A percentile compares a stretch with the other conserved stretches of the same genome.
phyloP scores from a whole-genome alignment of 2,113 vertebrate genomes.

The Turnix velox region DNA sequence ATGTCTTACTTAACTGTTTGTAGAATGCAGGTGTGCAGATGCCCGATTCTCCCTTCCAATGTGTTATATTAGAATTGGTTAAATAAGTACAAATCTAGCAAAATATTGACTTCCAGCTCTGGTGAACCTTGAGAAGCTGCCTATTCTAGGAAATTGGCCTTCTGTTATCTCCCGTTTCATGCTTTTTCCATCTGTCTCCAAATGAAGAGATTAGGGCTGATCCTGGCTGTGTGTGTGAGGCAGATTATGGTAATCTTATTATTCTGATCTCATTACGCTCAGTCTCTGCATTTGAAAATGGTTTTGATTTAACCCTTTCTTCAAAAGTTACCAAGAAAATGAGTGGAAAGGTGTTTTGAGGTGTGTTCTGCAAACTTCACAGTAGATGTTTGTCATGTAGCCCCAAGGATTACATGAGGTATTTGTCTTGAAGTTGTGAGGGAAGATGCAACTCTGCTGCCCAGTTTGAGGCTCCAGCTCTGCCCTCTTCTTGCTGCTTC shows the following conservation, averaged over 20 bases:
- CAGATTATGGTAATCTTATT: constrained; percentile 58
- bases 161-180: constrained; percentile 45
- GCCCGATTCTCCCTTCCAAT: neutral
- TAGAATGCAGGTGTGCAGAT: neutral
- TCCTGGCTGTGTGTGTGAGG: constrained; percentile 29
- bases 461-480: neutral
- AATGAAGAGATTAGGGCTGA: constrained; percentile 56
- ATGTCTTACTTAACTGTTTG: neutral
- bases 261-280: constrained; percentile 56
- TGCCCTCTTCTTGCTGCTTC: neutral
- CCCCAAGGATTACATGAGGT: neutral
- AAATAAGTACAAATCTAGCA: neutral
- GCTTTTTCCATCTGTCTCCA: constrained; percentile 54
- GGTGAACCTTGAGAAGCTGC: constrained; percentile 2
- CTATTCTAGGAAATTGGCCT: constrained; percentile 49
- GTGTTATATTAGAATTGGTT: neutral
- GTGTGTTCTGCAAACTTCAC: neutral
- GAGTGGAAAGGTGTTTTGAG: neutral
- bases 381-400: neutral
- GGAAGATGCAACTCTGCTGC: neutral
- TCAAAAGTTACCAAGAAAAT: neutral
- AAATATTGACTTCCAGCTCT: constrained; percentile 28
- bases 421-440: neutral
- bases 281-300: constrained; percentile 13
- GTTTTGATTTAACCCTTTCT: constrained; percentile 31